phyloP scores from a whole-genome alignment of 2,888 invertebrate species.

The Pimpla rufipes region DNA sequence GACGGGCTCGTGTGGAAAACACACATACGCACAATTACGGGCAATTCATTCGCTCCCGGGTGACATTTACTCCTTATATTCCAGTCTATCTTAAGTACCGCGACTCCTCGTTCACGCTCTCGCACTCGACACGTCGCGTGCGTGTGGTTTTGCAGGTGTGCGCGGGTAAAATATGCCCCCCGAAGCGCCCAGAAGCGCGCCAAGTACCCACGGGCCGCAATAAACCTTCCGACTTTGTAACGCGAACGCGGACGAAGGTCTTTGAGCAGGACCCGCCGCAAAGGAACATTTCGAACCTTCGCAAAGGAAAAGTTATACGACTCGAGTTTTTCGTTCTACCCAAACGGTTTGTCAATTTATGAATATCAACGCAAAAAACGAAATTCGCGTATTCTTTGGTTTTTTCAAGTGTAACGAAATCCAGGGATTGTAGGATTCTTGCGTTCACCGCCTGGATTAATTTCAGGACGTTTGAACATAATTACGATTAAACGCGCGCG shows the following conservation, averaged over 20 bases:
- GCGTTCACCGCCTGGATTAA: too few relatives aligned
- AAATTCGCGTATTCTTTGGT: not conserved
- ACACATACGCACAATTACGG: conserved; percentile 65
- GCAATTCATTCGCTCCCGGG: conserved; percentile 64
- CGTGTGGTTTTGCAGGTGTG: conserved; percentile 61
- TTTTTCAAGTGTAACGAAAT: not conserved
- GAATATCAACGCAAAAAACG: too few relatives aligned
- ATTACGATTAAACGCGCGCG: too few relatives aligned
- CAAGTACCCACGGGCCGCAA: conserved; percentile 11
- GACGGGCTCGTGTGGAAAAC: conserved; percentile 16
- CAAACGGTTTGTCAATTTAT: not conserved
- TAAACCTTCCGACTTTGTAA: conserved; percentile 64
- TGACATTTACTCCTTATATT: conserved; percentile 65
- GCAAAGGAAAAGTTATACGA: conserved; percentile 34
- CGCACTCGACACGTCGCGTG: conserved; percentile 14
- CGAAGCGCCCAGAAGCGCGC: conserved; percentile 13
- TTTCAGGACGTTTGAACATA: too few relatives aligned
- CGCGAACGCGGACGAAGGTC: conserved; percentile 33
- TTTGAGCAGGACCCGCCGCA: conserved; percentile 44
- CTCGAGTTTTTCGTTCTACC: not conserved
- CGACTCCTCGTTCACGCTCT: conserved; percentile 22
- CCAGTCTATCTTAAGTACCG: conserved; percentile 55
- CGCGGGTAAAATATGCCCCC: conserved; percentile 45
- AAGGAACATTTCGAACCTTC: conserved; percentile 7
- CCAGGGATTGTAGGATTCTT: too few relatives aligned